Conservation (phyloP, 2,888 invertebrate genomes). For the Tetrapedia diversipes region DNA sequence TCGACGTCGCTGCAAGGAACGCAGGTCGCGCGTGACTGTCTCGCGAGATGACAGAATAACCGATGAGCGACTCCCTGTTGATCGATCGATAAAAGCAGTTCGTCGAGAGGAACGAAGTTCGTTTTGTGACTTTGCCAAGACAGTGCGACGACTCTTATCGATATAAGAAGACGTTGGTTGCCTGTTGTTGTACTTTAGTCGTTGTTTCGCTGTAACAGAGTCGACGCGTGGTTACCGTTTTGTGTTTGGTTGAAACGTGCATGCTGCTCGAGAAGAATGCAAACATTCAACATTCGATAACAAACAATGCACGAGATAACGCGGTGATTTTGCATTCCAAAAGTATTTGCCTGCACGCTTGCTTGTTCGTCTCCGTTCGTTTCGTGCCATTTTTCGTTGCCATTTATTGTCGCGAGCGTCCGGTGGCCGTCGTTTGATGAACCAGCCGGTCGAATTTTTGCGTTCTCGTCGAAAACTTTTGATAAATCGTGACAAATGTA, state of each 20-base stretch:
- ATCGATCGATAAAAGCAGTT: slow-evolving; percentile 3
- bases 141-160: no score
- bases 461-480: not conserved
- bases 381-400: not conserved
- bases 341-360: no score
- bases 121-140: not conserved
- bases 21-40: slow-evolving; percentile 1
- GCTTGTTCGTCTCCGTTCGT: not conserved
- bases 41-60: slow-evolving; percentile 40
- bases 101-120: not conserved
- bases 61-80: not conserved
- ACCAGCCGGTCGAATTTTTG: not conserved
- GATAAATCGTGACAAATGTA: slow-evolving; percentile 27
- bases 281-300: no score
- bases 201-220: no score
- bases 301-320: no score
- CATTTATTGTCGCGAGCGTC: not conserved
- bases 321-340: no score
- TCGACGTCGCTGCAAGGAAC: slow-evolving; percentile 2
- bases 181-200: no score
- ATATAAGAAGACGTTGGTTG: no score
- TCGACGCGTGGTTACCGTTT: no score
- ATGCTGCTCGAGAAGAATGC: no score
- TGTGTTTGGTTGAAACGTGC: not conserved
- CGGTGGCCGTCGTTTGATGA: not conserved